Percentiles rank a stretch among this genome's conserved stretches.
Evolutionary conservation across 64 coral and sea anemone genomes (phyloP).

Genomic region (Stylophora pistillata): DNA sequence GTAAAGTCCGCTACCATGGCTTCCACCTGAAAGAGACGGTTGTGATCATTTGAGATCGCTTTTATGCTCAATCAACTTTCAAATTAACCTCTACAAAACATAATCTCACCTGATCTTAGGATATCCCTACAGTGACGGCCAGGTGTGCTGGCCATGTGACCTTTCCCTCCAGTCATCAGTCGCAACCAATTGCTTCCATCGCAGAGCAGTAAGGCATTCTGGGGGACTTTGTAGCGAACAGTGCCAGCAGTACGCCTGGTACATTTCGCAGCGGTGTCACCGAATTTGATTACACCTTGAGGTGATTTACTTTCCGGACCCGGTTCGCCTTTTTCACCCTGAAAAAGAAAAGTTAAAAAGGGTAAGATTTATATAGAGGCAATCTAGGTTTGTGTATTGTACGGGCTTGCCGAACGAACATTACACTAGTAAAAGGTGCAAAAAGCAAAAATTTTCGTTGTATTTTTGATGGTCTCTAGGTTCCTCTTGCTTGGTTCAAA

Average conservation of each 20-base stretch:
- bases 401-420: too few species aligned
- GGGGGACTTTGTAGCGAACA: conserved; percentile 40
- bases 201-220: conserved; percentile 60
- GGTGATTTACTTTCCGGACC: conserved; percentile 2
- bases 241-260: conserved; percentile 37
- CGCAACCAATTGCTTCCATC: conserved; percentile 60
- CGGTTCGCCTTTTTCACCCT: conserved; percentile 48
- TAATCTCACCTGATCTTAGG: conserved; percentile 52
- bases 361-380: background rate
- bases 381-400: background rate
- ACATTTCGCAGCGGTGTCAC: conserved; percentile 37
- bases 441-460: too few species aligned
- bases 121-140: conserved; percentile 70
- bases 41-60: background rate
- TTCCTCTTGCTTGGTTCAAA: too few species aligned
- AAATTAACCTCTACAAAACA: background rate
- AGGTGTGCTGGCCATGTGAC: conserved; percentile 35
- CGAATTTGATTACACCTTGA: conserved; percentile 35
- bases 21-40: conserved; percentile 22
- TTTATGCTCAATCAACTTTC: background rate
- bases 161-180: conserved; percentile 33
- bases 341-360: background rate
- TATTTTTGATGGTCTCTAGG: too few species aligned
- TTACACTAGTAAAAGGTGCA: too few species aligned
- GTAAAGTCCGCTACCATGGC: conserved; percentile 60